phyloP scores from a whole-genome alignment of 1,140 invertebrate species.

The Euborellia annulipes region DNA sequence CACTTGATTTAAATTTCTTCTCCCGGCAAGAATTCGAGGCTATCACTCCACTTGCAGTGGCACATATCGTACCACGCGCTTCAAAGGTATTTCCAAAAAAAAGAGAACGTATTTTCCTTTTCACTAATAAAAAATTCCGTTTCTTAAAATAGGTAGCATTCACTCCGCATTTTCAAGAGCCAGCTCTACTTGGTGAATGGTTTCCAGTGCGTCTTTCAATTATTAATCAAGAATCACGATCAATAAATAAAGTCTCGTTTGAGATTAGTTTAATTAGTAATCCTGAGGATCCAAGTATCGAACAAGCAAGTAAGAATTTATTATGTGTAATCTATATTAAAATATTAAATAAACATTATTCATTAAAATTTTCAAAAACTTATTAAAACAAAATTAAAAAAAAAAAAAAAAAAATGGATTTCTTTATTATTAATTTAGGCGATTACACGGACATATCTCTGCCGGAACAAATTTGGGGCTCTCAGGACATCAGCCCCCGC shows the following conservation, averaged over 20 bases:
- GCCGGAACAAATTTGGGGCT: slow-evolving; percentile 2
- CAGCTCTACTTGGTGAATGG: slow-evolving; percentile 58
- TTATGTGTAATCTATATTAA: no score
- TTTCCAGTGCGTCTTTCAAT: slow-evolving; percentile 47
- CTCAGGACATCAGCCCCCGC: background rate
- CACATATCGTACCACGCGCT: slow-evolving; percentile 46
- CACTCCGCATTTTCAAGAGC: background rate
- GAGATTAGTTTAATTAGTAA: slow-evolving; percentile 1
- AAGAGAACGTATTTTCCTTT: no score
- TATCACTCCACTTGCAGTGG: slow-evolving; percentile 36
- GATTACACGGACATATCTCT: background rate
- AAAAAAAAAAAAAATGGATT: no score
- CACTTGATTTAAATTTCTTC: slow-evolving; percentile 3
- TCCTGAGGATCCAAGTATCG: slow-evolving; percentile 22
- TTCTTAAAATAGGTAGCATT: background rate
- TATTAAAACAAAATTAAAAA: no score
- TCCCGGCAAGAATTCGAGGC: slow-evolving; percentile 38
- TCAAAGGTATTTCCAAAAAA: slow-evolving; percentile 29
- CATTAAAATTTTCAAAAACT: no score
- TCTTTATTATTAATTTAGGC: no score
- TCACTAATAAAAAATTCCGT: no score
- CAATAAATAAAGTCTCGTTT: slow-evolving; percentile 32
- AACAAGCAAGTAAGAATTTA: slow-evolving; percentile 27
- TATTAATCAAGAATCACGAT: slow-evolving; percentile 39
- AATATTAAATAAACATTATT: no score